Evolutionary conservation across 2,797 vertebrate species (phyloP), one percentile per base, ranked within the genome.

Genomic region (Erethizon dorsatum): DNA sequence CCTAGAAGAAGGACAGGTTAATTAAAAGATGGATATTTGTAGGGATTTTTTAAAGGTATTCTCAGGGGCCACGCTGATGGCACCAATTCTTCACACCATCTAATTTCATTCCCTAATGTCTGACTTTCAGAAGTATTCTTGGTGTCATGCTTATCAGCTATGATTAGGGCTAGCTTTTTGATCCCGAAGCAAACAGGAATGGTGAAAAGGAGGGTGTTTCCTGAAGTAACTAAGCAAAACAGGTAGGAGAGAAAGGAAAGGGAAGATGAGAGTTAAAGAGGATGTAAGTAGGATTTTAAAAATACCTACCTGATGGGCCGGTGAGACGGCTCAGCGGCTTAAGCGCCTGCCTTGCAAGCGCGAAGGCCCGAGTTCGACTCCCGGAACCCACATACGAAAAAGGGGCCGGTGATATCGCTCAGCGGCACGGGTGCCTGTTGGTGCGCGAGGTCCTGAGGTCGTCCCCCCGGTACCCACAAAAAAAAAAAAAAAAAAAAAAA

Each of bases 101-200:
- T 92, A 71, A 77, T 95, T 93, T 78, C 84, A 96, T 37, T 57
- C 33, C 22, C 63, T 89, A 56, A 96, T 73, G 24, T 75, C 18
- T 85, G 77, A 67, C 59, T 87, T 84, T 78, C 33, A 13, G 28
- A 83, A 88, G 45, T 26, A 73, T 77, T 86, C 63, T 59, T 61
- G 12, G 52, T 50, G 28, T 54, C 57, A 82, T 1, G 13, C 26
- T 94, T 61, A 82, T 69, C 50, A 57, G 17, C 67, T 47, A 73
- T 59, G 41, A 84, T 59, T 75, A 80, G 52, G 28, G 65, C 13
- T 26, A 63, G 50, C 52, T 92, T 95, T 87, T 77, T 90, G 91
- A 83, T 80, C 24, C 56, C 79, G 31, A 92, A 54, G 31, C 71
- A 82, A 92, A 94, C 79, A 90, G 31, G 45, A 61, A 94, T 50